Percentiles rank a stretch among this genome's conserved stretches.
Conservation (phyloP, 2,888 invertebrate species). For the Piscicola geometra region DNA sequence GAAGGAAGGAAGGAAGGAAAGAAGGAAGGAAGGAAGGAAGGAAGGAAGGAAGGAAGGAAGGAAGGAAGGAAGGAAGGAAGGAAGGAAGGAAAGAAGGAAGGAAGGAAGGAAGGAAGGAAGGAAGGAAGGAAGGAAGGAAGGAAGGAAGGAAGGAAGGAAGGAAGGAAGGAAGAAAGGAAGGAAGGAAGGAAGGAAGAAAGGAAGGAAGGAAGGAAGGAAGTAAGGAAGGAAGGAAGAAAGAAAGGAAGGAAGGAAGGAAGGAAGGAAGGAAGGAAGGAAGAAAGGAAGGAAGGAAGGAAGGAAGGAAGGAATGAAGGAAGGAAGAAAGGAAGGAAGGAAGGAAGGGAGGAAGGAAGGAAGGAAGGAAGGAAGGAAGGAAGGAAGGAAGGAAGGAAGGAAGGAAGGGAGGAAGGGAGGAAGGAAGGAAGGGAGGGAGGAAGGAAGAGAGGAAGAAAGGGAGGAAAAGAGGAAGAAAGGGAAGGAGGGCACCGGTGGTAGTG, state of each 20-base stretch:
- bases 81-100: constrained; percentile 16
- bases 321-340: constrained; percentile 22
- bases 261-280: constrained; percentile 16
- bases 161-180: constrained; percentile 16
- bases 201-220: constrained; percentile 22
- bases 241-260: constrained; percentile 20
- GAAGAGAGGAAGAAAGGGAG: constrained; percentile 7
- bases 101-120: constrained; percentile 17
- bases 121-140: constrained; percentile 21
- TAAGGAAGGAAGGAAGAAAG: constrained; percentile 17
- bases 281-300: constrained; percentile 22
- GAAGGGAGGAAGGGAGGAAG: constrained; percentile 3
- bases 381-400: constrained; percentile 28
- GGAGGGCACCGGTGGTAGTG: too few species aligned
- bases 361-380: constrained; percentile 28
- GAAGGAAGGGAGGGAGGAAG: constrained; percentile 10
- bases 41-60: constrained; percentile 20
- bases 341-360: constrained; percentile 20
- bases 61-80: constrained; percentile 16
- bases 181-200: constrained; percentile 17
- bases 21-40: constrained; percentile 19
- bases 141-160: constrained; percentile 20
- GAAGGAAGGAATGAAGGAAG: constrained; percentile 17
- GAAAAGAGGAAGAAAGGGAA: background rate
- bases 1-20: constrained; percentile 20